Conservation (phyloP, 2,113 vertebrate genomes). For the Neodontobutis hainanensis region DNA sequence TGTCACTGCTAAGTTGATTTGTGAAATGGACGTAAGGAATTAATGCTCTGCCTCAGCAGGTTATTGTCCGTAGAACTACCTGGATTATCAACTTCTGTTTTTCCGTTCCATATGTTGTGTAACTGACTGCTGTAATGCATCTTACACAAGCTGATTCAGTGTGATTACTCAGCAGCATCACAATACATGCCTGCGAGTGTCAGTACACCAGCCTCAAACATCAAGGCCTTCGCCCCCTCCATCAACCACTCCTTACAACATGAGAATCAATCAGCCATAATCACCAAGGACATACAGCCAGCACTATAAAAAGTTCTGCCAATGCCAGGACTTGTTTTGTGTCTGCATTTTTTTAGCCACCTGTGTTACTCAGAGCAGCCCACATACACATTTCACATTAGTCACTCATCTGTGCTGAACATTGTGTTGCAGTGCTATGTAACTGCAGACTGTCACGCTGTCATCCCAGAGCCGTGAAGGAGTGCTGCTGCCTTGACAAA, state of each 20-base stretch:
- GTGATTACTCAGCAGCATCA: slow-evolving; percentile 57
- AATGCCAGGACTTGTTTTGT: slow-evolving; percentile 3
- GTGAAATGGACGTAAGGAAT: not conserved
- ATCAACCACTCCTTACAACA: not conserved
- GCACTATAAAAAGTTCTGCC: not conserved
- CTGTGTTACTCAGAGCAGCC: slow-evolving; percentile 38
- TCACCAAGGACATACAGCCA: not conserved
- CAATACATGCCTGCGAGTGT: slow-evolving; percentile 20
- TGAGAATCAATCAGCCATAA: slow-evolving; percentile 17
- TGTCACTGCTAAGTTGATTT: not conserved
- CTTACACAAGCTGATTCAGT: slow-evolving; percentile 63
- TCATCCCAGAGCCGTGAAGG: slow-evolving; percentile 25
- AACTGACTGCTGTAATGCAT: slow-evolving; percentile 54
- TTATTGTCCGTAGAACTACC: slow-evolving; percentile 22
- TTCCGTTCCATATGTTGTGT: slow-evolving; percentile 55
- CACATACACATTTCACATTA: slow-evolving; percentile 48
- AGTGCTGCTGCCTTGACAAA: slow-evolving; percentile 29
- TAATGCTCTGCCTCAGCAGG: not conserved
- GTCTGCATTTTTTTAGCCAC: slow-evolving; percentile 39
- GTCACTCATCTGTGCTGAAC: slow-evolving; percentile 42
- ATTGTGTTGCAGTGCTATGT: slow-evolving; percentile 44
- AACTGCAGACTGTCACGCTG: slow-evolving; percentile 46
- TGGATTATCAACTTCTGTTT: slow-evolving; percentile 50
- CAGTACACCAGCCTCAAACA: slow-evolving; percentile 16
- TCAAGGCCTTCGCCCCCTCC: slow-evolving; percentile 3